These are phyloP conservation scores for Forbesichthys papilliferus DNA, from an alignment of 2,113 vertebrate genomes.

Conservation along the genomic window DNA sequence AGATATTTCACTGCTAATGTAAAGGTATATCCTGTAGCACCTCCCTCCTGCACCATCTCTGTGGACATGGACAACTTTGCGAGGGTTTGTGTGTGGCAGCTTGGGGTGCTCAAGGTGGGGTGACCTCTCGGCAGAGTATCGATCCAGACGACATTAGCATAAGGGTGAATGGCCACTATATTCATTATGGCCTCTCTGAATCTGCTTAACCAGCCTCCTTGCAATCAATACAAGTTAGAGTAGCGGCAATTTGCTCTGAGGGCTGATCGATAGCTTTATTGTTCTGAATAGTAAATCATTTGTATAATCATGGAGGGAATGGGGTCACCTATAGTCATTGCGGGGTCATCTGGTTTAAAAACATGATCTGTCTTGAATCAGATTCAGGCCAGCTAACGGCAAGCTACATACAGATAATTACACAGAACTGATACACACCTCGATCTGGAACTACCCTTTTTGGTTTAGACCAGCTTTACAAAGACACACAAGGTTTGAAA, in stretches of 20 bases:
- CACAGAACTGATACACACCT: too few relatives aligned
- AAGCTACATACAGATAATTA: too few relatives aligned
- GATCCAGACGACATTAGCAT: constrained; percentile 60
- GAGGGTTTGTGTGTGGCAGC: constrained; percentile 29
- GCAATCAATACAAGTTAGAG: constrained; percentile 62
- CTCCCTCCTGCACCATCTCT: neutral
- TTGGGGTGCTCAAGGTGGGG: constrained; percentile 23
- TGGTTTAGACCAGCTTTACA: too few relatives aligned
- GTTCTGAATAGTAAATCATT: constrained; percentile 66
- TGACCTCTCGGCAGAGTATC: constrained; percentile 57
- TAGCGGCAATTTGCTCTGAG: constrained; percentile 58
- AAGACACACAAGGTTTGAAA: too few relatives aligned
- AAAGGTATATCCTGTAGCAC: neutral
- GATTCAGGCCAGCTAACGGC: too few relatives aligned
- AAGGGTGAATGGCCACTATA: constrained; percentile 59
- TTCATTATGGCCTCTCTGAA: constrained; percentile 65
- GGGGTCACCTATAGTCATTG: constrained; percentile 30
- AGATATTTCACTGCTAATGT: neutral
- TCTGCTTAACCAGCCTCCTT: constrained; percentile 56
- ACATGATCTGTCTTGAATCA: neutral
- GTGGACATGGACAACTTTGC: neutral
- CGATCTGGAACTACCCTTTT: too few relatives aligned
- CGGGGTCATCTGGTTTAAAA: constrained; percentile 15
- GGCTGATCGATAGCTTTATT: constrained; percentile 59
- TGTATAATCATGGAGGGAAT: constrained; percentile 52